Evolutionary conservation across 2,113 vertebrate species (phyloP).

Genomic region (Neolamprologus sp.): DNA sequence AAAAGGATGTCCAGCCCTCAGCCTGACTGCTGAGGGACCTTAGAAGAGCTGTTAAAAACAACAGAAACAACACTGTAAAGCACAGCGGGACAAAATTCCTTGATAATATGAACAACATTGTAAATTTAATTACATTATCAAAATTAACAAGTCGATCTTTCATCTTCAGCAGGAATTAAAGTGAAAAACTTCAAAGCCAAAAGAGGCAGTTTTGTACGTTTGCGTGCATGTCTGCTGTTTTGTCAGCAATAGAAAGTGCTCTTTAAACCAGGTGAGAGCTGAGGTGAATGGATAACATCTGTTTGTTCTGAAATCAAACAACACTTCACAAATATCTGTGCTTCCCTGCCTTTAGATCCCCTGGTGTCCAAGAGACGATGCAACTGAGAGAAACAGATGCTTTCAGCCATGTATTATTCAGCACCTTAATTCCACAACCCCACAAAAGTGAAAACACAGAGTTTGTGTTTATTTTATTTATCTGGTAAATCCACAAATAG

Average conservation of each 20-base stretch:
- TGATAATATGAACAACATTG: not conserved
- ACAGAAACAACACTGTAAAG: not conserved
- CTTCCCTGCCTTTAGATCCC: constrained; percentile 4
- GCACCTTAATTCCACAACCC: constrained; percentile 34
- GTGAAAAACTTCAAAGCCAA: not conserved
- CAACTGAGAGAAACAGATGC: constrained; percentile 25
- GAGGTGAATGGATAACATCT: not conserved
- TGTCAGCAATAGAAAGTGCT: not conserved
- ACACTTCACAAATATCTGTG: constrained; percentile 20
- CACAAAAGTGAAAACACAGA: constrained; percentile 36
- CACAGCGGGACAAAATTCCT: not conserved
- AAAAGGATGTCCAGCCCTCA: not conserved
- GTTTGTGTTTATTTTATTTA: constrained; percentile 49
- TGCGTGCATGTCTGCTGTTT: not conserved
- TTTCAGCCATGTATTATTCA: constrained; percentile 64
- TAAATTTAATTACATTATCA: not conserved
- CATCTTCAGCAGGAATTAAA: not conserved
- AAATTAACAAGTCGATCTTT: not conserved
- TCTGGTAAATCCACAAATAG: constrained; percentile 55
- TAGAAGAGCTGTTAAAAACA: not conserved
- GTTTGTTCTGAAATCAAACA: constrained; percentile 29
- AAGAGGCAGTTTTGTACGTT: not conserved
- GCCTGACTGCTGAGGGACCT: not conserved
- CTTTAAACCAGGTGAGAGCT: not conserved
- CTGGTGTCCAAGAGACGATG: not conserved